Base-by-base conservation (phyloP, 2,888 invertebrate genomes). In the Odontomyia ornata region DNA sequence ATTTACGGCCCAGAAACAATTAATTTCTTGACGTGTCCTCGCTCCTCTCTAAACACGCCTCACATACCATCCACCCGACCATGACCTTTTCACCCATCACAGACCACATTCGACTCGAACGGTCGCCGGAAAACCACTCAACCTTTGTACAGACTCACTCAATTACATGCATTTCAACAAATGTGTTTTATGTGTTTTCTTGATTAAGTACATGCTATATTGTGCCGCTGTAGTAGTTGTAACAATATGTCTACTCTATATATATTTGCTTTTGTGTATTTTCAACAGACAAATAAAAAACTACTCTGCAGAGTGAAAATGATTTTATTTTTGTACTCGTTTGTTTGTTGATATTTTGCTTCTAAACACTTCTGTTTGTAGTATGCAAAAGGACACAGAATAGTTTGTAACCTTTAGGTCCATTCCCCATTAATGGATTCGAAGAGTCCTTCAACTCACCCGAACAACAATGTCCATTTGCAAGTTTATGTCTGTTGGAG, bases 141-240 rank as follows among this genome's bases (percentile, higher is more conserved):
- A 60, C 73, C 60, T 57, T 64, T 72, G 73, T 73, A 15, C 73
- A 60, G 30, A 36, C 43, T 60, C 23, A 57, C 60, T 57, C 73
- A 57, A 73, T 73, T 73, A 73, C 69, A 75, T 77, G 71, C 78
- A 76, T 76, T 78, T 76, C 76, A 76, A 65, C 76, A 76, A 78
- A 76, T 78, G 78, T 76, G 76, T 78, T 78, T 76, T 78, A 76
- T 78, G 78, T 78, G 67, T 73, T 76, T 73, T 76, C 76, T 78
- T 78, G 73, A 73, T 73, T 60, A 60, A 57, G 57, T 57, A 25
- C 71, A 18, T 23, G 72, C 36, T 36, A 78, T n/a, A n/a, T 67
- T 78, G 78, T 78, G 71, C 76, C 62, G 52, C 57, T 77, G 77
- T 76, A 36, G 36, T 36, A 36, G 36, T 36, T 36, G 36, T 36